Evolutionary conservation across 2,113 vertebrate species (phyloP), one percentile per base, ranked within the genome.

Genomic region (Catagonus wagneri): DNA sequence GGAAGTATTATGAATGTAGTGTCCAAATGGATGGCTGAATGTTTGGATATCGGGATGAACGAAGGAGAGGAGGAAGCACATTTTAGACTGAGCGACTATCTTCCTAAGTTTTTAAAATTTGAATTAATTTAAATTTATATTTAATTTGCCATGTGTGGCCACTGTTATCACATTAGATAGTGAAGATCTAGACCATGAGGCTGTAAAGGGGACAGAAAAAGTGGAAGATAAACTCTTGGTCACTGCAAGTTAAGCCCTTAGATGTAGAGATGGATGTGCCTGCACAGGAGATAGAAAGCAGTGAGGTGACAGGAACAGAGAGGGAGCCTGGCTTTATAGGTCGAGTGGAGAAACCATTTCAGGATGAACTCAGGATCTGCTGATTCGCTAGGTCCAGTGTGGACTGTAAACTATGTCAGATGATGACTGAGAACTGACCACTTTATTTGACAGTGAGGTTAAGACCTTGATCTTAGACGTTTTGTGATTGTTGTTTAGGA

Each of bases 371-470:
- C 23, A 20, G n/a, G 66, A 81, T 13, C 2, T 17, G 72, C 15
- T 36, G 6, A 32, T 32, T 22, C 20, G 12, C 17, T 36, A 6
- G 29, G 19, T 66, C 61, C 6, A 23, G 60, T 22, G 32, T 9
- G 17, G 1, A 4, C 52, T n/a, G 2, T 12, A 14, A n/a, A 1
- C 61, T 15, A 6, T 14, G 29, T 39, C 22, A 29, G 29, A 13
- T 56, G 23, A 44, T 19, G 66, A 54, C 50, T 69, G 60, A 32
- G 22, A 68, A 44, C 7, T 34, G n/a, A 52, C 4, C 60, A 7
- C 13, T 39, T 15, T 11, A 5, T 79, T 29, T 25, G 34, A 8
- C 7, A 60, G 11, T 44, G 23, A 56, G 14, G 25, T 20, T 9
- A 36, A 15, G 14, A 52, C 32, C 36, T 36, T 34, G 75, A 25